These are phyloP conservation scores for Nasonia oneida DNA, from an alignment of 2,888 invertebrate species.

Conservation along the genomic window DNA sequence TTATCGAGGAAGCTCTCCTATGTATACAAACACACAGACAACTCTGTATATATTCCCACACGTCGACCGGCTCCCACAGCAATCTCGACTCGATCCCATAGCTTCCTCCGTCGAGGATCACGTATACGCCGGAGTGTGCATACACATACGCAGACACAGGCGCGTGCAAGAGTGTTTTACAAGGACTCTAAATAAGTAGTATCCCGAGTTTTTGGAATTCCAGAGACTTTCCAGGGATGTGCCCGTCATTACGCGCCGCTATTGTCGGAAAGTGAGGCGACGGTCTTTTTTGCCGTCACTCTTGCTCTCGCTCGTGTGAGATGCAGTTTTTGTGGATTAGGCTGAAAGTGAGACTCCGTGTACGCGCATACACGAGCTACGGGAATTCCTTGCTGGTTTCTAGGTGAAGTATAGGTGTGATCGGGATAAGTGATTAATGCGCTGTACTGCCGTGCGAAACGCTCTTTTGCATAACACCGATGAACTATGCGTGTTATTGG, in stretches of 20 bases:
- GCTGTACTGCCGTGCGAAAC: background rate
- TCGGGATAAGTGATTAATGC: background rate
- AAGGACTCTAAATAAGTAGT: constrained; percentile 42
- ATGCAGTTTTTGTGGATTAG: constrained; percentile 8
- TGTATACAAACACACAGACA: background rate
- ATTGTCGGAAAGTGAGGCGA: constrained; percentile 11
- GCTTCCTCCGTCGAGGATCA: background rate
- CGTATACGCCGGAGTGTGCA: background rate
- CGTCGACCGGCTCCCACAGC: background rate
- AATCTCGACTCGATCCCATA: background rate
- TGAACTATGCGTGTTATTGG: background rate
- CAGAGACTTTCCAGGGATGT: constrained; percentile 11
- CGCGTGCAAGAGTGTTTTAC: constrained; percentile 25
- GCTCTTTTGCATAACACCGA: background rate
- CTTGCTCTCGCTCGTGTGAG: constrained; percentile 7
- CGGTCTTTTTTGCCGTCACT: constrained; percentile 9
- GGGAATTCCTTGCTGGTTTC: background rate
- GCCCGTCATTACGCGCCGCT: background rate
- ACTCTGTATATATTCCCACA: background rate
- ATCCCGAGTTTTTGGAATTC: constrained; percentile 39
- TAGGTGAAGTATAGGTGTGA: constrained; percentile 15
- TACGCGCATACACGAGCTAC: background rate
- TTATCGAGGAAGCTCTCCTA: constrained; percentile 32
- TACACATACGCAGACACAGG: background rate
- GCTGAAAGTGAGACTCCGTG: constrained; percentile 13